Evolutionary conservation across 2,113 vertebrate genomes (phyloP), one percentile per base, ranked within the genome.

Genomic region (Haplochromis vanheusdeni): DNA sequence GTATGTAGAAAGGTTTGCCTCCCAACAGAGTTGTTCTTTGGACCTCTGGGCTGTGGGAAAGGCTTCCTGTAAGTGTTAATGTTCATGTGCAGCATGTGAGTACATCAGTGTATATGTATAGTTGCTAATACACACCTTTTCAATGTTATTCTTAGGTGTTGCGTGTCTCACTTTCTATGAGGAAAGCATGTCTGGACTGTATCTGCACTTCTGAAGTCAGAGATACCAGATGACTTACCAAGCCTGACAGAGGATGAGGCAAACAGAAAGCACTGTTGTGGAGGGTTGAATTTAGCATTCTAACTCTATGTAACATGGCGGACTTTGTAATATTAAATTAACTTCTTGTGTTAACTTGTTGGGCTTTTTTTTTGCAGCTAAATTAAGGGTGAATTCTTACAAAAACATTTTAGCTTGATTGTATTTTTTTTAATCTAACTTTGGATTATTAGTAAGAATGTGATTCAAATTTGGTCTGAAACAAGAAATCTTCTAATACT

Each of bases 31-130:
- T 52, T 96, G 11, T 96, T 96, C 92, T 97, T 97, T 73, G 96
- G 96, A 90, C 95, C 96, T 21, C 90, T 97, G 40, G 96, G 96
- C 58, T 97, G 96, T 51, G 96, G 96, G 52, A 97, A 96, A 83
- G 95, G 92, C 21, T 96, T 94, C 85, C 68, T 94, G 96, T 97
- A 83, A 95, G 96, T 95, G 58, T 21, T 9, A 16, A 70, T 68
- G 12, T 52, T 23, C 9, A 37, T 11, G 21, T 54, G 37, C 31
- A 75, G 10, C 7, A 52, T 84, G 58, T 85, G 11, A 79, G 40
- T 5, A 19, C 35, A 19, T 58, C 6, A 1, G 28, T 52, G 33
- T 82, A 3, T 35, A 45, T 5, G 13, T 80, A 83, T 70, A 10
- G 21, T 80, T 12, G 2, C 3, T 23, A 3, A 49, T 49, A 21